Evolutionary conservation across 2,888 invertebrate genomes (phyloP), one percentile per base, ranked within the genome.

Genomic region (Tolmerus cingulatus): DNA sequence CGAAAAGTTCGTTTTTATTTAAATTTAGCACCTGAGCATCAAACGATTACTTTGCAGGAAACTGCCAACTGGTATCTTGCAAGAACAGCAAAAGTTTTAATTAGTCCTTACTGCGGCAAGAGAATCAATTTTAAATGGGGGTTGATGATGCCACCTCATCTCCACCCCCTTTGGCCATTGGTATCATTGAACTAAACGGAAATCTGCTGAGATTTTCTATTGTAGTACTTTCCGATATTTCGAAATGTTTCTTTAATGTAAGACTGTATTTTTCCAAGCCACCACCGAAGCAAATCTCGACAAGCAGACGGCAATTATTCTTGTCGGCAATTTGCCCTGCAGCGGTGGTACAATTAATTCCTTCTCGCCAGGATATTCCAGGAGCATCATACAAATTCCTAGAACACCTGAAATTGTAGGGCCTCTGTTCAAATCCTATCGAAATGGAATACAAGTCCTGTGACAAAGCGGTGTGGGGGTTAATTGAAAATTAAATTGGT

Each of bases 401-500:
- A 8, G n/a, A 5, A 76, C 30, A n/a, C 76, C 34, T 76, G 30
- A 76, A 76, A 30, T 76, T 34, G 76, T 76, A 23, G 0, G 66
- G 9, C 7, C 27, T 27, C 8, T 23, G 27, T 27, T 66, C 66
- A 12, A 12, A 4, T 27, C 23, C 27, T 66, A 66, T 66, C 27
- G 12, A 2, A 66, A 23, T 19, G 1, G n/a, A 66, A 19, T 66
- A 27, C 27, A 40, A 40, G 40, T 1, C 40, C 40, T 40, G 40
- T 40, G 9, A 9, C 2, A 66, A 9, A 66, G 12, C 27, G 66
- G 19, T 27, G 12, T 37, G 76, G 16, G 16, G 37, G 76, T 76
- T 76, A 76, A 76, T 76, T 76, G 76, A n/a, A 37, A 76, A 76
- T 76, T 76, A 37, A 76, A 37, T 34, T 76, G 76, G 37, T 76